Evolutionary conservation across 1,140 invertebrate species (phyloP).

Genomic region (Notospermus geniculatus): DNA sequence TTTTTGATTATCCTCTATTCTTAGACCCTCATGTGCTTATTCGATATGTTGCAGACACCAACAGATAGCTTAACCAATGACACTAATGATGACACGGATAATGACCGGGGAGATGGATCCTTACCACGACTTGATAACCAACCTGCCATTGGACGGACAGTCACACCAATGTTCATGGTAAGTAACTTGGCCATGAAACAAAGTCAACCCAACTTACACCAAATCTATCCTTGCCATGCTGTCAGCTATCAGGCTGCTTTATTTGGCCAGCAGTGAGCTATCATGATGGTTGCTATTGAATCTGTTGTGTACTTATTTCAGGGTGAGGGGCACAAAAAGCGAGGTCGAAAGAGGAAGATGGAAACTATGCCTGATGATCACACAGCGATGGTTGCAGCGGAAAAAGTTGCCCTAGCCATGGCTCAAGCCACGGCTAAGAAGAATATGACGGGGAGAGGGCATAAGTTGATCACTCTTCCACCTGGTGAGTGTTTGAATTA

Average conservation of each 20-base stretch:
- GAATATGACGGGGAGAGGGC: conserved; percentile 12
- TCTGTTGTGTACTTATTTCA: too few relatives aligned
- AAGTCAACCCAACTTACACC: neutral
- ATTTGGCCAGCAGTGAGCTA: too few relatives aligned
- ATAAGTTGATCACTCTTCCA: too few relatives aligned
- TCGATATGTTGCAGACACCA: too few relatives aligned
- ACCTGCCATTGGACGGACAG: neutral
- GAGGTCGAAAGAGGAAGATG: conserved; percentile 49
- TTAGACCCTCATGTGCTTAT: too few relatives aligned
- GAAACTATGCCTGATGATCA: conserved; percentile 46
- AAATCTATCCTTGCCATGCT: too few relatives aligned
- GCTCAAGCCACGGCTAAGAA: conserved; percentile 40
- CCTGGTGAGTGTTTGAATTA: too few relatives aligned
- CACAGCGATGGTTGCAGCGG: conserved; percentile 20
- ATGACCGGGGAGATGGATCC: too few relatives aligned
- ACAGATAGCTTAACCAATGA: too few relatives aligned
- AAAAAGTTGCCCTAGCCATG: conserved; percentile 23
- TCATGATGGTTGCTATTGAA: too few relatives aligned
- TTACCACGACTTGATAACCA: neutral
- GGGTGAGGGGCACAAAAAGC: conserved; percentile 21
- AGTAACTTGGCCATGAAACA: neutral
- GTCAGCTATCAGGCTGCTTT: too few relatives aligned
- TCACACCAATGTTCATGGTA: neutral
- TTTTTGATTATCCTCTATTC: too few relatives aligned
- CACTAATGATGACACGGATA: conserved; percentile 4